Percentiles rank a stretch among this genome's conserved stretches.
phyloP scores from a whole-genome alignment of 1,140 invertebrate species.

The Teleopsis dalmanni region DNA sequence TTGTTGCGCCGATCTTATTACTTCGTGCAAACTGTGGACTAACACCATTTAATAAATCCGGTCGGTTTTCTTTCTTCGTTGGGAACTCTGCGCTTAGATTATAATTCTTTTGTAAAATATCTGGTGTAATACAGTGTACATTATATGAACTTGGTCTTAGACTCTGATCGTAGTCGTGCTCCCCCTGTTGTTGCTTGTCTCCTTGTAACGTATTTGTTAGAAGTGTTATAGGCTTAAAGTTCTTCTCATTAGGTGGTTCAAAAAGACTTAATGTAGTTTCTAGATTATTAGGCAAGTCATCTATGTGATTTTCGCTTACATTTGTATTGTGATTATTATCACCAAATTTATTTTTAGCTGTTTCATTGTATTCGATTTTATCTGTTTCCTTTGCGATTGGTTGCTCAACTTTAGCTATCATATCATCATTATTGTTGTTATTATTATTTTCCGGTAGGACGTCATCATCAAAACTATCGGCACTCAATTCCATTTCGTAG shows the following conservation, averaged over 20 bases:
- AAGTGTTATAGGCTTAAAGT: not conserved
- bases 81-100: not conserved
- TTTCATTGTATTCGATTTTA: not conserved
- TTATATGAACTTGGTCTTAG: not conserved
- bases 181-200: not conserved
- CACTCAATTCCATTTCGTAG: slow-evolving; percentile 27
- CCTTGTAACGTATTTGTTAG: not conserved
- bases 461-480: slow-evolving; percentile 38
- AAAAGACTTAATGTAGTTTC: slow-evolving; percentile 1
- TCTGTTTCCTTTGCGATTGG: not conserved
- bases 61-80: slow-evolving; percentile 13
- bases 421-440: not conserved
- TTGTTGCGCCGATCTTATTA: not conserved
- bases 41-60: slow-evolving; percentile 16
- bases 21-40: slow-evolving; percentile 8
- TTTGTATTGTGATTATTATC: slow-evolving; percentile 9
- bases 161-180: slow-evolving; percentile 3
- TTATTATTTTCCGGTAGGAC: slow-evolving; percentile 25
- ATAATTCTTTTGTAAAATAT: slow-evolving; percentile 19
- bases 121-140: slow-evolving; percentile 13
- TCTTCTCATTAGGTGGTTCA: not conserved
- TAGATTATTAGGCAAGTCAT: slow-evolving; percentile 1
- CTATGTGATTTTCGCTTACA: not conserved
- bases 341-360: not conserved
- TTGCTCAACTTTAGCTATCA: not conserved